phyloP scores from a whole-genome alignment of 2,797 vertebrate genomes.

The Peromyscus aztecus region DNA sequence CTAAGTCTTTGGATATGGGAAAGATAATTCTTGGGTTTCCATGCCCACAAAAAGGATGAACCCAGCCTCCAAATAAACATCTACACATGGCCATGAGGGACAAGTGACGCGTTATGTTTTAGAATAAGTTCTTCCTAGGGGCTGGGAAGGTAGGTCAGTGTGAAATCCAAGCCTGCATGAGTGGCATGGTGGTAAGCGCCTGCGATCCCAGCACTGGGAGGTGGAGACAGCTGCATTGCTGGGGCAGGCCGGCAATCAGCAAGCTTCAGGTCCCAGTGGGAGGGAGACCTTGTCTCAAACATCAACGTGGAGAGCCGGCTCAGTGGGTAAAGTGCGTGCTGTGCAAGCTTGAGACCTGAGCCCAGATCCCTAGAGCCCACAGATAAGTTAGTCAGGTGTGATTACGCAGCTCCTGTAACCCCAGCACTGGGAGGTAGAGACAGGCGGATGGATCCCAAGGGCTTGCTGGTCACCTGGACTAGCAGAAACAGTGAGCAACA shows the following conservation, averaged over 20 bases:
- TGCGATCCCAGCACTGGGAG: background rate
- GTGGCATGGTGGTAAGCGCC: too few relatives aligned
- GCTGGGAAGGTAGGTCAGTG: too few relatives aligned
- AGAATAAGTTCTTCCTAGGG: background rate
- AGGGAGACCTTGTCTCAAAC: background rate
- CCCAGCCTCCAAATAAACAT: background rate
- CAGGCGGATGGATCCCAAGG: background rate
- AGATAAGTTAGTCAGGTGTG: background rate
- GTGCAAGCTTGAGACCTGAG: background rate
- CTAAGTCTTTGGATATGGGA: background rate
- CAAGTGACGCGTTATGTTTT: fast-evolving
- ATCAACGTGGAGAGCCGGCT: background rate
- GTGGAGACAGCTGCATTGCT: too few relatives aligned
- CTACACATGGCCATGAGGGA: background rate
- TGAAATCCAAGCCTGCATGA: background rate
- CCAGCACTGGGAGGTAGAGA: background rate
- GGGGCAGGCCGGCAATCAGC: too few relatives aligned
- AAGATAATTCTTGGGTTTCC: conserved; percentile 41
- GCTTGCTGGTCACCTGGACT: background rate
- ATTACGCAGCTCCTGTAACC: background rate
- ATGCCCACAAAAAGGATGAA: background rate
- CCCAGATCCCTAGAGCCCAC: background rate
- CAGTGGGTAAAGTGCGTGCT: background rate
- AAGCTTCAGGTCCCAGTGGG: background rate
- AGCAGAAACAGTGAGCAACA: background rate